Evolutionary conservation across 1,140 invertebrate genomes (phyloP), one percentile per base, ranked within the genome.

Genomic region (Aphelinus certus): DNA sequence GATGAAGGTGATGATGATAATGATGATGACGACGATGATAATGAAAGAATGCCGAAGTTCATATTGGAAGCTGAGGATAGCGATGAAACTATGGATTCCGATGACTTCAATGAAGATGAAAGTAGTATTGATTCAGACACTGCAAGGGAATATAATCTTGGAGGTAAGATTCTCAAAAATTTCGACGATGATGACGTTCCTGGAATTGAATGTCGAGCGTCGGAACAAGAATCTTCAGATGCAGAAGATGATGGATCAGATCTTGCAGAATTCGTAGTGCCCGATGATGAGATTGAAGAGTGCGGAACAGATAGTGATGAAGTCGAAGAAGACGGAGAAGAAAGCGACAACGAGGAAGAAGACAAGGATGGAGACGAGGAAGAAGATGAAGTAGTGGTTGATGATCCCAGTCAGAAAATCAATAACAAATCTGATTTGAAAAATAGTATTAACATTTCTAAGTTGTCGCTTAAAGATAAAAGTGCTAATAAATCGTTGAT

Each of bases 141-240:
- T 7, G 72, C 67, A 0, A 81, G 42, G 4, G 85, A 85, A 63
- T 83, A 83, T 7, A 87, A 87, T 78, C 67, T 87, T 3, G 42
- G 75, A 68, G 85, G 85, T 6, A 63, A 78, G 6, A 63, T 48
- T 46, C 45, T 7, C 9, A 0, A 7, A 0, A 72, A 81, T 10
- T 82, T 84, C 73, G 78, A 80, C 1, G 84, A 87, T 70, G 83
- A 87, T 63, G 75, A 86, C 69, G 76, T 84, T 3, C 63, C 72
- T 47, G 83, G 70, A 10, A 83, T 86, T 70, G 81, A 81, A 3
- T 86, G 85, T 57, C 78, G 79, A 75, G 80, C 64, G 42, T 85
- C 85, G n/a, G 85, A 87, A 80, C 70, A 77, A 1, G 76, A 66
- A 42, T 84, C 77, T n/a, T 78, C 79, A 5, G 80, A 82, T 69